Base-by-base conservation (phyloP, 2,888 invertebrate genomes). In the Schrankia costaestrigalis region DNA sequence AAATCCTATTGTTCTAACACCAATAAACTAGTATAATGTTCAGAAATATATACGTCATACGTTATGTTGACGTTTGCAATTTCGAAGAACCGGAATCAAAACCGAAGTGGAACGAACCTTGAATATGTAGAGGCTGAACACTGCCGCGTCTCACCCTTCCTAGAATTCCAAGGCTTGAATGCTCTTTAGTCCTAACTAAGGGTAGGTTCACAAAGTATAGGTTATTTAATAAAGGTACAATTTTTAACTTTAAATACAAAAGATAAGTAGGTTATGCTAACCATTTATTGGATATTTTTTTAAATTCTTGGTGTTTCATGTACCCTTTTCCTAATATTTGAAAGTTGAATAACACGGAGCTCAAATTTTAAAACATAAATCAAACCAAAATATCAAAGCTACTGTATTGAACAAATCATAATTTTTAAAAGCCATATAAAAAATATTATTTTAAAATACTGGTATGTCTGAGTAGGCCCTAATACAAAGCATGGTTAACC, bases 91-190 rank as follows among this genome's bases (percentile, higher is more conserved):
- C n/a, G n/a, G 28, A 53, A 57, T 40, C 37, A 28, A 26, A 35
- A 18, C 14, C 33, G 17, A 45, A 58, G 40, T 39, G 40, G 43
- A 49, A 44, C 40, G 31, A 26, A 43, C 35, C 42, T 25, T 54
- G 23, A 44, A 47, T 46, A 26, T 30, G 40, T 42, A 44, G 39
- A 15, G 27, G 32, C 35, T 40, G 28, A 50, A 33, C 26, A 35
- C 30, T 45, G 43, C 26, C 50, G 40, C 35, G 40, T 41, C 27
- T 34, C 40, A 38, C 37, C 27, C 41, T 27, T 40, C 22, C 50
- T 41, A 34, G 35, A 55, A 56, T 51, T 46, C 43, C 55, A 46
- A 42, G 35, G 19, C 43, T 47, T n/a, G 55, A 54, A 56, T 54
- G 47, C 47, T 47, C 43, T 51, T 46, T 37, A n/a, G n/a, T n/a